These are phyloP conservation scores for Motacilla alba DNA, from an alignment of 2,113 vertebrate genomes.

Conservation along the genomic window DNA sequence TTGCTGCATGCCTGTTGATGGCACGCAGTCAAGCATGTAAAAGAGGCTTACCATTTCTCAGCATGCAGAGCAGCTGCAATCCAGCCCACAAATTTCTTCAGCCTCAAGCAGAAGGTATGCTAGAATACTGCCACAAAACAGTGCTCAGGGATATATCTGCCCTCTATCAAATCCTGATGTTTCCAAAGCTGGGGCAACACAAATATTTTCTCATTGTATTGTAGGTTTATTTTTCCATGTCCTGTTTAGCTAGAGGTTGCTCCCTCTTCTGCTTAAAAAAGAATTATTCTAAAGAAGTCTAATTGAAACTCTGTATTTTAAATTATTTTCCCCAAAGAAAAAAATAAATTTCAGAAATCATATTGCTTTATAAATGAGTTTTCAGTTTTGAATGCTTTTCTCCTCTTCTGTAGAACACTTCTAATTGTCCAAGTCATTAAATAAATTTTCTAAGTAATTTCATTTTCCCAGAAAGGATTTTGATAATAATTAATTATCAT, in stretches of 20 bases:
- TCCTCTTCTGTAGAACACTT: not conserved
- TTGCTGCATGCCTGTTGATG: not conserved
- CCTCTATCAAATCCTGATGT: not conserved
- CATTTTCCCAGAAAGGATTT: not conserved
- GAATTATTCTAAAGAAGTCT: not conserved
- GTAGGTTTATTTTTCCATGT: not conserved
- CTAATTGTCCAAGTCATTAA: not conserved
- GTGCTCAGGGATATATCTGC: not conserved
- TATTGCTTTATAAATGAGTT: conserved; percentile 3
- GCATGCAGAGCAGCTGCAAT: not conserved
- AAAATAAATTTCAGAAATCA: not conserved
- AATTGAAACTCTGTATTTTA: not conserved
- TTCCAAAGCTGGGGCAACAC: not conserved
- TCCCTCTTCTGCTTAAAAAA: not conserved
- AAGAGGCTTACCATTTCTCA: not conserved
- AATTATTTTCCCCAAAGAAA: not conserved
- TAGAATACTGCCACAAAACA: not conserved
- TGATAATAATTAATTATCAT: not conserved
- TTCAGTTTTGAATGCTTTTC: not conserved
- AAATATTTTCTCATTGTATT: not conserved
- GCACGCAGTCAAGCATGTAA: not conserved
- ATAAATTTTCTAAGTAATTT: not conserved
- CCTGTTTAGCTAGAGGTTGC: not conserved
- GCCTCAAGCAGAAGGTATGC: not conserved
- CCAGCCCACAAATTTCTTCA: not conserved